These are phyloP conservation scores for Pachliopta kotzebuea DNA, from an alignment of 2,888 invertebrate species.

Conservation along the genomic window DNA sequence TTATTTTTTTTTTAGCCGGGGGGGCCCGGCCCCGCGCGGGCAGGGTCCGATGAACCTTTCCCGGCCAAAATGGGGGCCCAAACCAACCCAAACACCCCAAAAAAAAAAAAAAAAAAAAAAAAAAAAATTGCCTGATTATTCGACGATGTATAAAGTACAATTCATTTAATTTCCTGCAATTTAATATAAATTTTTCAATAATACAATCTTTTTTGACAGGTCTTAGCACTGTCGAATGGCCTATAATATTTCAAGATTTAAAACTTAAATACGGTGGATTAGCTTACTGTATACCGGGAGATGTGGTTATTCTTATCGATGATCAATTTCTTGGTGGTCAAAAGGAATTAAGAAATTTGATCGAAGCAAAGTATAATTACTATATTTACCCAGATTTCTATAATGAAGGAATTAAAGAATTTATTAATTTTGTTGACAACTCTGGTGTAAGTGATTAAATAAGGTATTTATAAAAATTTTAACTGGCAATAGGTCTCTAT, in stretches of 20 bases:
- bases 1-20: too few species aligned
- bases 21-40: too few species aligned
- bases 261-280: conserved; percentile 65
- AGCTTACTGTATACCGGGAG: conserved; percentile 64
- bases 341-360: conserved; percentile 62
- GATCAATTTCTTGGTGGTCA: conserved; percentile 77
- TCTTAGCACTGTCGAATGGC: conserved; percentile 66
- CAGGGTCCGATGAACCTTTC: too few species aligned
- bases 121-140: too few species aligned
- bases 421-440: conserved; percentile 61
- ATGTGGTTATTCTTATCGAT: conserved; percentile 74
- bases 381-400: conserved; percentile 67
- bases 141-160: too few species aligned
- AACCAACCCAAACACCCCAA: too few species aligned
- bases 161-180: too few species aligned
- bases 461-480: too few species aligned
- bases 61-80: too few species aligned
- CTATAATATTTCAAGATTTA: conserved; percentile 53
- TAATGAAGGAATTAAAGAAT: conserved; percentile 59
- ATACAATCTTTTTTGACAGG: conserved; percentile 40
- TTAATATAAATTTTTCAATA: background rate
- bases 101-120: too few species aligned
- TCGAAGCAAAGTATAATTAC: conserved; percentile 69
- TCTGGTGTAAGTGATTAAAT: conserved; percentile 57
- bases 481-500: too few species aligned